phyloP scores from a whole-genome alignment of 2,888 invertebrate species.

The Coelinius sp. region DNA sequence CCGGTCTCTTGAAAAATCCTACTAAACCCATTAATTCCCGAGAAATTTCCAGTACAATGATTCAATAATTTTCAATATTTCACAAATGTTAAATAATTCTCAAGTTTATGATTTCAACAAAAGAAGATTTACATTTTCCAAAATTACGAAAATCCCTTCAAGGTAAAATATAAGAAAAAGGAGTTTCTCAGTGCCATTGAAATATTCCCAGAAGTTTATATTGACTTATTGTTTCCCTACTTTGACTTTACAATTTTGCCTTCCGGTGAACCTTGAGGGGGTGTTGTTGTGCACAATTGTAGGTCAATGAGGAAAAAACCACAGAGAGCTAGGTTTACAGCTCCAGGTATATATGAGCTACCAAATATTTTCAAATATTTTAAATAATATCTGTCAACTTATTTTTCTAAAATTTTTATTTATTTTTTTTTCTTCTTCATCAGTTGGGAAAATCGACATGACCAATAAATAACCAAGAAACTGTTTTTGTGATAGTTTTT shows the following conservation, averaged over 20 bases:
- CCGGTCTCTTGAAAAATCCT: too few relatives aligned
- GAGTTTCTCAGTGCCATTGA: too few relatives aligned
- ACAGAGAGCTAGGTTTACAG: conserved; percentile 9
- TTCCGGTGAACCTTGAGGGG: conserved; percentile 3
- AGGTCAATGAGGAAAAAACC: conserved; percentile 21
- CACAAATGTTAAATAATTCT: too few relatives aligned
- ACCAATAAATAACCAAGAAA: background rate
- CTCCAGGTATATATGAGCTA: conserved; percentile 2
- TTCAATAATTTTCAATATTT: too few relatives aligned
- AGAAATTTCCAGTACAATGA: too few relatives aligned
- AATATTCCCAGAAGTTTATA: background rate
- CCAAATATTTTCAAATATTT: background rate
- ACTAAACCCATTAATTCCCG: too few relatives aligned
- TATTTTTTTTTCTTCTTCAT: background rate
- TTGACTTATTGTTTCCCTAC: background rate
- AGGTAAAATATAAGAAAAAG: too few relatives aligned
- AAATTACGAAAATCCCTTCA: too few relatives aligned
- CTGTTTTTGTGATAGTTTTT: conserved; percentile 12
- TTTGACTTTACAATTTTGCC: conserved; percentile 2
- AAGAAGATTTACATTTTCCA: too few relatives aligned
- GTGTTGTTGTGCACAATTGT: background rate
- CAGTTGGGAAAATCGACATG: background rate
- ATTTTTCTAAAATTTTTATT: background rate
- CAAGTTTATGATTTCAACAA: too few relatives aligned
- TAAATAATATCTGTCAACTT: too few relatives aligned